Base-by-base conservation (phyloP, 2,113 vertebrate species). In the Panthera tigris region DNA sequence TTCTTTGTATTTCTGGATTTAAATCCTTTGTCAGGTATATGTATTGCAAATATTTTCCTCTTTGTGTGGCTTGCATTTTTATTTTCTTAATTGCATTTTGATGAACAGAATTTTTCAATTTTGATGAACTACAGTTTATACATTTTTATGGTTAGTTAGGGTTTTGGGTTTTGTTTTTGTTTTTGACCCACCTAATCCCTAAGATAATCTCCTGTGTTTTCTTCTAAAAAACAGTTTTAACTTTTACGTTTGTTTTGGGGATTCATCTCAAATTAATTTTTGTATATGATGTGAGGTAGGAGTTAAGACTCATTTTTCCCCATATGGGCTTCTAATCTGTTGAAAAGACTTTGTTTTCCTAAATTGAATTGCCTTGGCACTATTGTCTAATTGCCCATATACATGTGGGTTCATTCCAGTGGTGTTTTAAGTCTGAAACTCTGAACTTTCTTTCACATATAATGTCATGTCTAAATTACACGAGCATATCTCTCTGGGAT, bases 381-480 rank as follows among this genome's bases (percentile, higher is more conserved):
- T 41, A 94, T 91, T 73, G 74, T 93, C 78, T 71, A 52, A 16
- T 84, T 96, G 36, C 41, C 25, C 36, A 19, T 65, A 7, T 61
- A 33, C 23, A 10, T 36, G 55, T 68, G 39, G 27, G 21, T 86
- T 52, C 89, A 2, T 63, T 89, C 48, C 29, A 27, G 1, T 79
- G 55, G 55, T 82, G 5, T 57, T 97, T 91, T 78, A 68, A 41
- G 81, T 96, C 68, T 89, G 93, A 95, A 96, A 74, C 57, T 82
- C 0, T 94, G 39, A 89, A 31, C 39, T 88, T 0, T 89, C 61
- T 73, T 96, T 92, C 29, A 36, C 52, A 69, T 68, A 91, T 81
- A 83, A 79, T 91, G 27, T 48, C 74, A 86, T 36, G 19, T 96
- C 93, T 91, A 89, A 71, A n/a, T 94, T 90, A n/a, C 29, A 15